Percentiles rank a stretch among this genome's conserved stretches.
phyloP scores from a whole-genome alignment of 2,113 vertebrate genomes.

The Naja naja region DNA sequence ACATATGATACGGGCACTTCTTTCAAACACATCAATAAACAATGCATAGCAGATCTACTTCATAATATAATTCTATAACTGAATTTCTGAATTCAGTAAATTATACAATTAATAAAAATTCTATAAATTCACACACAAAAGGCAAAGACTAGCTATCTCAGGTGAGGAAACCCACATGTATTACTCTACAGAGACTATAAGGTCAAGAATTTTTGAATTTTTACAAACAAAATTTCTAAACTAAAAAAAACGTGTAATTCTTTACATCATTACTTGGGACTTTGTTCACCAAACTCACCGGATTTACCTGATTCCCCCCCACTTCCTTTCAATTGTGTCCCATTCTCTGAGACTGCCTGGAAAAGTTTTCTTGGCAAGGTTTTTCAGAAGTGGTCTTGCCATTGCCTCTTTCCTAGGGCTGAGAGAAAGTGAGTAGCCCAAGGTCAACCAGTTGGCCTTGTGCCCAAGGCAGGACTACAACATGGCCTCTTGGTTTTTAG shows the following conservation, averaged over 20 bases:
- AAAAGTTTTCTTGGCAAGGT: background rate
- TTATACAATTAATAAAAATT: background rate
- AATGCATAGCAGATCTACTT: background rate
- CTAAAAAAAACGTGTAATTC: background rate
- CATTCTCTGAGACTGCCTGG: background rate
- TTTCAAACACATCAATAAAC: background rate
- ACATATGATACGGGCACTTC: background rate
- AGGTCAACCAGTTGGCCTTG: background rate
- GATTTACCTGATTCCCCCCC: background rate
- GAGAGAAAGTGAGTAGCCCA: background rate
- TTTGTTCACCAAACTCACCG: background rate
- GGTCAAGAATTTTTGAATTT: background rate
- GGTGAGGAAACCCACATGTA: background rate
- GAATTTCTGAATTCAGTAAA: background rate
- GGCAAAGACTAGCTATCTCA: background rate
- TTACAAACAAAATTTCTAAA: background rate
- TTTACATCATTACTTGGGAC: background rate
- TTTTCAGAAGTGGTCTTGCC: background rate
- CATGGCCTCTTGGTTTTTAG: background rate
- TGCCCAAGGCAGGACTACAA: background rate
- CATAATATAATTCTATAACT: background rate
- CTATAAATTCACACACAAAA: background rate
- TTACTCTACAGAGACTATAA: background rate
- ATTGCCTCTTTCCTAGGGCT: background rate
- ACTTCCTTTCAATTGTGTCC: background rate